Evolutionary conservation across 2,113 vertebrate genomes (phyloP).

Genomic region (Actinemys pallida): DNA sequence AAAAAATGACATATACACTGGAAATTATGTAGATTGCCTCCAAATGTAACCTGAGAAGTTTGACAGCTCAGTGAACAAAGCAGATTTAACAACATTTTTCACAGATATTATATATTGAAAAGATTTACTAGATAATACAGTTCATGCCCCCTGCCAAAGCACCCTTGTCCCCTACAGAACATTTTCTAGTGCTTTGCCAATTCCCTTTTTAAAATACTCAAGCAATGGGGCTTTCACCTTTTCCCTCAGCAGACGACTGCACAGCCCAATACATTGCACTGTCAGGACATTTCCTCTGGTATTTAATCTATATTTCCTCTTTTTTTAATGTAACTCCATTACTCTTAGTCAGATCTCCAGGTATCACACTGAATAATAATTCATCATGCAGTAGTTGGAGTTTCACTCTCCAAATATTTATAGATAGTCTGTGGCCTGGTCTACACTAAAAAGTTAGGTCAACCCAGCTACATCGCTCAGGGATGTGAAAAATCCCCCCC

Average conservation of each 20-base stretch:
- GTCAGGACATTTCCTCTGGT: background rate
- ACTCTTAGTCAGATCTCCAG: background rate
- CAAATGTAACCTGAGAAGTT: background rate
- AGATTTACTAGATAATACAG: background rate
- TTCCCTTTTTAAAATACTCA: background rate
- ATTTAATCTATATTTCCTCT: background rate
- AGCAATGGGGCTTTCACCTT: background rate
- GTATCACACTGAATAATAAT: background rate
- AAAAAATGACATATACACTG: background rate
- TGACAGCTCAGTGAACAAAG: background rate
- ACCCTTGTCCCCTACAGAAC: background rate
- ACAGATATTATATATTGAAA: background rate
- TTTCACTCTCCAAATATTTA: background rate
- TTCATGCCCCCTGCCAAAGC: background rate
- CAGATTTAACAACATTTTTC: background rate
- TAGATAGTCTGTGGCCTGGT: background rate
- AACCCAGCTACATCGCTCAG: background rate
- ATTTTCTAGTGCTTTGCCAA: background rate
- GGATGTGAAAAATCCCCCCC: background rate
- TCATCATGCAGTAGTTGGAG: background rate
- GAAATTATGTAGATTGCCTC: background rate
- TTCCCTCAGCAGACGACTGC: background rate
- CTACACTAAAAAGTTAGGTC: background rate
- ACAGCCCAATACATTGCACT: background rate
- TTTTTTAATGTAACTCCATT: background rate